Conservation (phyloP, 2,888 invertebrate species). For the Panopea generosa region DNA sequence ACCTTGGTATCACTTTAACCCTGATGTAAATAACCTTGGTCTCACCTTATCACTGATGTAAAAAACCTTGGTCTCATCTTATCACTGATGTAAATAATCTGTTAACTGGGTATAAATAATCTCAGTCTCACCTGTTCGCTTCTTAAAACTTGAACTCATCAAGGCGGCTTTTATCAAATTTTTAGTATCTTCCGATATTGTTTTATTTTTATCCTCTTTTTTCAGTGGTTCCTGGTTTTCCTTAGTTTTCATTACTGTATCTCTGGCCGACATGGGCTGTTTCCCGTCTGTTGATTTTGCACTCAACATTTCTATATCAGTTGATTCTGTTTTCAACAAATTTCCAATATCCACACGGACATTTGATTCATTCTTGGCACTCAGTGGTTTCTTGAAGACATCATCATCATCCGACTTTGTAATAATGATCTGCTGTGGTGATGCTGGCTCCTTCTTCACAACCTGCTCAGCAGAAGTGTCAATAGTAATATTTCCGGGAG, state of each 20-base stretch:
- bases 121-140: slow-evolving; percentile 73
- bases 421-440: slow-evolving; percentile 1
- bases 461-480: neutral
- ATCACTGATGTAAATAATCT: too few species aligned
- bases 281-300: slow-evolving; percentile 72
- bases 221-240: slow-evolving; percentile 54
- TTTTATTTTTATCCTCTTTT: slow-evolving; percentile 66
- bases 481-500: neutral
- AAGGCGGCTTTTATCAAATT: slow-evolving; percentile 80
- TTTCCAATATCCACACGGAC: slow-evolving; percentile 63
- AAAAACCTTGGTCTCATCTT: too few species aligned
- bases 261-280: slow-evolving; percentile 36
- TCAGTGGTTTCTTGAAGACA: slow-evolving; percentile 64
- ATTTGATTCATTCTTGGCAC: slow-evolving; percentile 50
- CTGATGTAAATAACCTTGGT: too few species aligned
- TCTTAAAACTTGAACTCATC: slow-evolving; percentile 70
- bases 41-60: too few species aligned
- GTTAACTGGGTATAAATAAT: too few species aligned
- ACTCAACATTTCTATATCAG: slow-evolving; percentile 82
- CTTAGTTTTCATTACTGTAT: slow-evolving; percentile 37
- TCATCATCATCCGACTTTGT: slow-evolving; percentile 42
- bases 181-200: slow-evolving; percentile 79
- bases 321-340: slow-evolving; percentile 43
- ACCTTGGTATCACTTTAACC: too few species aligned
- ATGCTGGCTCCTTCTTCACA: neutral